These are phyloP conservation scores for Lemur catta DNA, from an alignment of 2,797 vertebrate species.

Conservation along the genomic window DNA sequence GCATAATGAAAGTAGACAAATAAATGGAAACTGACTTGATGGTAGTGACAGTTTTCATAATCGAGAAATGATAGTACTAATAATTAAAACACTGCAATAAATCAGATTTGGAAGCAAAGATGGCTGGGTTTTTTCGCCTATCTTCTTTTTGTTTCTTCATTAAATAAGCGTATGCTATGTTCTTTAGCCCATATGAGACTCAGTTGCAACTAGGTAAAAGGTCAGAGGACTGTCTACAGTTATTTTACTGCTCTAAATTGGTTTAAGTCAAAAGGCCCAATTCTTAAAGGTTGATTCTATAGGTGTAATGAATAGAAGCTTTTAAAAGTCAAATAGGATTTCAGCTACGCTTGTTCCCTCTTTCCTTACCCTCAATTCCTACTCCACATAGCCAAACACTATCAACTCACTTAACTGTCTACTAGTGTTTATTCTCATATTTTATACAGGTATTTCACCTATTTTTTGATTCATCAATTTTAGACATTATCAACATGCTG, in stretches of 20 bases:
- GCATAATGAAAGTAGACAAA: not conserved
- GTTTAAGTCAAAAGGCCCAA: constrained; percentile 5
- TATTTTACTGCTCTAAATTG: not conserved
- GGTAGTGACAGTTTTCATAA: not conserved
- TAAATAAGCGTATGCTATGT: not conserved
- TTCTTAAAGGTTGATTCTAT: not conserved
- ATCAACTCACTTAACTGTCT: not conserved
- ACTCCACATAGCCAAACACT: not conserved
- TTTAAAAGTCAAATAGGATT: not conserved
- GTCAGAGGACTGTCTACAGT: not conserved
- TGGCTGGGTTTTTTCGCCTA: not conserved
- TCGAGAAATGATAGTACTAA: not conserved
- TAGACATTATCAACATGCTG: not conserved
- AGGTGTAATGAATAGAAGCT: not conserved
- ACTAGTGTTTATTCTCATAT: not conserved
- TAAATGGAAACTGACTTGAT: not conserved
- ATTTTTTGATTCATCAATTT: not conserved
- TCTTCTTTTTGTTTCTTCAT: not conserved
- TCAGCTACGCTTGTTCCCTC: not conserved
- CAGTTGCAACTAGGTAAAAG: not conserved
- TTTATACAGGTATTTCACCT: not conserved
- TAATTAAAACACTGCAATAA: not conserved
- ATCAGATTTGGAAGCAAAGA: not conserved
- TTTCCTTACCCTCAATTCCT: not conserved
- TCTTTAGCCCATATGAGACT: constrained; percentile 1